These are phyloP conservation scores for Nesoenas mayeri DNA, from an alignment of 2,113 vertebrate species.

Conservation along the genomic window DNA sequence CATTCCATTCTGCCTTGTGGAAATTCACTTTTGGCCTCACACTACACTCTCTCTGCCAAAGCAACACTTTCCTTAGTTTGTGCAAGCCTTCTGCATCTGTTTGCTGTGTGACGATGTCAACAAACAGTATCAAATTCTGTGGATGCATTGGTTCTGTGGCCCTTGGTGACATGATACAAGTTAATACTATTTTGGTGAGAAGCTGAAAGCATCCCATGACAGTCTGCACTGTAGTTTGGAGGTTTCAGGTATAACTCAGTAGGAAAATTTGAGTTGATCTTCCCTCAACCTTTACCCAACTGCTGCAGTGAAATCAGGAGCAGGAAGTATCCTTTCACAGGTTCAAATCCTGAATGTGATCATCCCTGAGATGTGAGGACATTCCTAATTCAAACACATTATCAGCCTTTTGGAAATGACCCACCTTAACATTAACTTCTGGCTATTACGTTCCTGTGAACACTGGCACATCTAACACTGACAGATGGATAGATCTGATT, in stretches of 20 bases:
- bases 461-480: neutral
- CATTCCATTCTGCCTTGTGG: neutral
- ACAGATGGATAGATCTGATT: neutral
- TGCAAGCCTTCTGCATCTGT: neutral
- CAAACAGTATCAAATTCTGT: neutral
- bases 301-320: neutral
- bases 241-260: neutral
- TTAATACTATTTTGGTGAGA: neutral
- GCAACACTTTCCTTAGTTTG: neutral
- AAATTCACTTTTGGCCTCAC: constrained; percentile 32
- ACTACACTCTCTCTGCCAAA: neutral
- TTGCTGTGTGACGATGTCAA: neutral
- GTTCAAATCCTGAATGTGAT: neutral
- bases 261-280: neutral
- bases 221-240: neutral
- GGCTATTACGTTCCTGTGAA: neutral
- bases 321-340: neutral
- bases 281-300: neutral
- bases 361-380: neutral
- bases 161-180: neutral
- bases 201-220: neutral
- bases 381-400: neutral
- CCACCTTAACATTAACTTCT: neutral
- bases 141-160: neutral
- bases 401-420: neutral